A percentile compares a stretch with the other conserved stretches of the same genome.
phyloP scores from a whole-genome alignment of 1,140 invertebrate species.

The Drosophila kurseongensis region DNA sequence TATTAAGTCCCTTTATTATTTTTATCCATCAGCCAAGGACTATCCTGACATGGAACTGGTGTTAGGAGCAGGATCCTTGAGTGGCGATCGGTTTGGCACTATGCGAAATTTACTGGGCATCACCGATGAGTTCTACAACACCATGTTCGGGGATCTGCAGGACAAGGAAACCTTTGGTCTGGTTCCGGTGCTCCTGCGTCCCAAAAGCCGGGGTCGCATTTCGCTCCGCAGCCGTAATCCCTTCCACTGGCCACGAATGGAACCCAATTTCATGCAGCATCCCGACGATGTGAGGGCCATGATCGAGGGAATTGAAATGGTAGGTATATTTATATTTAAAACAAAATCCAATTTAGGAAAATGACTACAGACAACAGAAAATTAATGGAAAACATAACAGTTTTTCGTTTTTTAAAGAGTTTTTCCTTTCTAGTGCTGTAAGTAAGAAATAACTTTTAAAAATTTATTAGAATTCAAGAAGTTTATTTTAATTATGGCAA shows the following conservation, averaged over 20 bases:
- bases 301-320: conserved; percentile 90
- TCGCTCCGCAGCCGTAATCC: conserved; percentile 89
- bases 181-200: conserved; percentile 89
- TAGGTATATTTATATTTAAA: conserved; percentile 68
- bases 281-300: conserved; percentile 88
- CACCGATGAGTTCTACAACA: conserved; percentile 87
- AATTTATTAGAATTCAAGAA: too few species aligned
- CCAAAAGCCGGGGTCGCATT: conserved; percentile 90
- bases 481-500: too few species aligned
- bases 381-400: too few species aligned
- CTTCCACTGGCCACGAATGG: conserved; percentile 89
- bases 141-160: conserved; percentile 86
- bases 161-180: conserved; percentile 87
- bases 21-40: conserved; percentile 52
- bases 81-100: conserved; percentile 89
- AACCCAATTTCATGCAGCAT: conserved; percentile 91
- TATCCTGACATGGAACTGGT: conserved; percentile 92
- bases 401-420: too few species aligned
- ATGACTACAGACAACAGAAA: too few species aligned
- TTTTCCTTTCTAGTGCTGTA: too few species aligned
- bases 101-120: conserved; percentile 88
- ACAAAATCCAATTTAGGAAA: too few species aligned
- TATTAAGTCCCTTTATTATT: background rate
- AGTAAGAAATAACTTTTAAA: too few species aligned
- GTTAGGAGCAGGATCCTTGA: conserved; percentile 89